Conservation (phyloP, 2,797 vertebrate genomes). For the Fundulus diaphanus region DNA sequence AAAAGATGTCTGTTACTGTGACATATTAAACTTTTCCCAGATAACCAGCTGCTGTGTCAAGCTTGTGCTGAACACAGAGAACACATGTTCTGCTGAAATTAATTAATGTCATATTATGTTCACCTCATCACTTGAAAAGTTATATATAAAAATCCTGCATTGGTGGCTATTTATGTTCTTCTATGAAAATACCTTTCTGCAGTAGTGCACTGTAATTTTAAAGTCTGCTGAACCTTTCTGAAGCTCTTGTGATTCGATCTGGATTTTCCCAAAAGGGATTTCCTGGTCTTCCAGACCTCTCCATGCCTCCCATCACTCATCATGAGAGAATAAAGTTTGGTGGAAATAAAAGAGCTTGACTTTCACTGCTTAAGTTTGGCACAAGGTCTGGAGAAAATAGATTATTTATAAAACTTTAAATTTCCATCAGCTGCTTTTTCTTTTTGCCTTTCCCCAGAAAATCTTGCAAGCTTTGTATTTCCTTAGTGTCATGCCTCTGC, state of each 20-base stretch:
- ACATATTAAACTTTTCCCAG: neutral
- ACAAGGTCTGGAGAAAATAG: neutral
- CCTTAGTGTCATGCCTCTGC: neutral
- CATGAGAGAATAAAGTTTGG: neutral
- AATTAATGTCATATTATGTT: neutral
- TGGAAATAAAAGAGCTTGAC: slow-evolving; percentile 3
- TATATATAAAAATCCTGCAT: neutral
- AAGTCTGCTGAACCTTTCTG: neutral
- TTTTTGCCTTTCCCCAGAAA: neutral
- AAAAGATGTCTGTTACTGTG: neutral
- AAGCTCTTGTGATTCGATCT: neutral
- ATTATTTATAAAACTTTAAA: neutral
- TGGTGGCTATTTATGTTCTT: neutral
- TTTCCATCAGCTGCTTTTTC: neutral
- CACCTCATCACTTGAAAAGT: neutral
- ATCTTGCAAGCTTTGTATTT: neutral
- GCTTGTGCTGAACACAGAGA: neutral
- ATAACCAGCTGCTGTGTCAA: neutral
- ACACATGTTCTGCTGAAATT: neutral
- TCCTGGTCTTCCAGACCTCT: neutral
- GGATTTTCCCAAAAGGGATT: neutral
- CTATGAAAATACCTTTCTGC: neutral
- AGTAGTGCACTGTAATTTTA: neutral
- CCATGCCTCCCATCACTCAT: neutral
- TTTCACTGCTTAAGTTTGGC: neutral